Evolutionary conservation across 2,113 vertebrate species (phyloP), one percentile per base, ranked within the genome.

Genomic region (Corynorhinus townsendii): DNA sequence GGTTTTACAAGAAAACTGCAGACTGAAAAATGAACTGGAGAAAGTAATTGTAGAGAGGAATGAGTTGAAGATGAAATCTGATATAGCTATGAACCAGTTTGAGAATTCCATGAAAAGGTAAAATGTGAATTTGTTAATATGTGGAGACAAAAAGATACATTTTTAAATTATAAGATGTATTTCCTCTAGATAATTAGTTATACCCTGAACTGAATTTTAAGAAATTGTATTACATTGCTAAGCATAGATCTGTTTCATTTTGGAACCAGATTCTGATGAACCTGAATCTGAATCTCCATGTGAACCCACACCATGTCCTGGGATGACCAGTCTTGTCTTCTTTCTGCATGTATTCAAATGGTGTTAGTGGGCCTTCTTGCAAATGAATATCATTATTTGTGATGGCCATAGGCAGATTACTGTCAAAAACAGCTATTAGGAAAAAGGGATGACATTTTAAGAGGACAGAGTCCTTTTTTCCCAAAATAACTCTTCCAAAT

Each of bases 1-100:
- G 96, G 98, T 99, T 72, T 97, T 99, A 84, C 98, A 99, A 96
- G 99, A 99, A 98, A 99, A 99, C 75, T 97, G 97, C 54, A 98
- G 95, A 87, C 96, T 99, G 93, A 98, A 97, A 96, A 96, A 92
- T 89, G 98, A 98, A n/a, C 86, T 99, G 49, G 97, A 99, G 95
- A 97, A 85, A 69, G 72, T 99, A 71, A 97, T 98, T 87, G 85
- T 98, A 47, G 98, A 99, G 85, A 97, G 95, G 28, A 97, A 98
- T 95, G 97, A 98, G 90, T 98, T 99, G 95, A 97, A 96, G 90
- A 95, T 97, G 56, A 98, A 97, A 15, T 97, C 99, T 59, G 98
- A 98, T 93, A 96, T 97, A 68, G 91, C 98, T 0, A 75, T 97
- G n/a, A 96, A 86, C 24, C 98, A 98, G 73, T 98, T 98, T 79